Evolutionary conservation across 2,888 invertebrate species (phyloP), one percentile per base, ranked within the genome.

Genomic region (Theodoxus fluviatilis): DNA sequence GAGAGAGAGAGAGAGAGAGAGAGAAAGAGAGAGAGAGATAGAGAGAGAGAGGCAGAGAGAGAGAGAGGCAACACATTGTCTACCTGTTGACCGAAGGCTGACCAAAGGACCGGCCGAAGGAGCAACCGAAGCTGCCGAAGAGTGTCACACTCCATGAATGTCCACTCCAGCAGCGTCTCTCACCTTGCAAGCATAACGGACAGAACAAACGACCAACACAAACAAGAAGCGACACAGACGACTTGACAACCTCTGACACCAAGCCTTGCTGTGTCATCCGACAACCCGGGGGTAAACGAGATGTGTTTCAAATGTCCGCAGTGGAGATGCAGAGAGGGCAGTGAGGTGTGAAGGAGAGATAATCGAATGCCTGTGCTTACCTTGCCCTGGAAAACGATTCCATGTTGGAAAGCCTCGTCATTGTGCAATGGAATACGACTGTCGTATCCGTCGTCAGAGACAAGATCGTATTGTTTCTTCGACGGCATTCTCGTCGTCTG

Each of bases 341-440:
- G n/a, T n/a, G n/a, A n/a, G n/a, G n/a, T n/a, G n/a, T n/a, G n/a
- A n/a, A n/a, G n/a, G n/a, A n/a, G n/a, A n/a, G n/a, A n/a, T n/a
- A n/a, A n/a, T n/a, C n/a, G n/a, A n/a, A n/a, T n/a, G n/a, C n/a
- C n/a, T n/a, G 37, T n/a, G 61, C 89, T 90, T 89, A 98, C 98
- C 94, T 98, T 98, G 80, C 96, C 97, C 89, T 95, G 94, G 90
- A 98, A 98, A 82, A 93, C 92, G 88, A 98, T 97, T 81, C 98
- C 98, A 87, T 95, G 94, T 81, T 95, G 93, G 90, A 98, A 98
- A 75, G 97, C 97, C 89, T 97, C 96, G 79, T 98, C 98, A 73
- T 96, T 93, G 88, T 98, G 96, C 79, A 98, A 89, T n/a, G 98
- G 97, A 85, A 98, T 95, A 85, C 96, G 91, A 75, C 94, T 93